These are phyloP conservation scores for Acanthurus tractus DNA, from an alignment of 2,797 vertebrate species.

Conservation along the genomic window DNA sequence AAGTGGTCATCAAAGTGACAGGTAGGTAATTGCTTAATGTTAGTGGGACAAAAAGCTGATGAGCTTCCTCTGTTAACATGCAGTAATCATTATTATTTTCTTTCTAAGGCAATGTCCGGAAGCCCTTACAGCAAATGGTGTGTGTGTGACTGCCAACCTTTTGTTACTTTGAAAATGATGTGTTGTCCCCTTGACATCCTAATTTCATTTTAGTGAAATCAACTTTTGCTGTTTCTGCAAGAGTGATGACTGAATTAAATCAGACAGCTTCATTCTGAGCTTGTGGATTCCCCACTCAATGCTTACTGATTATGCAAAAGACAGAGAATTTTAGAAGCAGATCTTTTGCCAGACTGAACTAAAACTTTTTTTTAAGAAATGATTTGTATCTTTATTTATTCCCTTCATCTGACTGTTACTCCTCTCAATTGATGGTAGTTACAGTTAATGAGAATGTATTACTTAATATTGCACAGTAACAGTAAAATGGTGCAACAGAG, in stretches of 20 bases:
- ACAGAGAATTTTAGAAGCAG: slow-evolving; percentile 14
- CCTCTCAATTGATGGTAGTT: slow-evolving; percentile 28
- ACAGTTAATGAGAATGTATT: slow-evolving; percentile 19
- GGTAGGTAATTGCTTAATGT: slow-evolving; percentile 56
- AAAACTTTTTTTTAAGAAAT: slow-evolving; percentile 8
- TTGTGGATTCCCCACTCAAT: slow-evolving; percentile 1
- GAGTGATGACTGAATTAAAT: slow-evolving; percentile 9
- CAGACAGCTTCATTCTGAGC: slow-evolving; percentile 13
- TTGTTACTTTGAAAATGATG: slow-evolving; percentile 18
- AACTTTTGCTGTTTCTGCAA: slow-evolving; percentile 3
- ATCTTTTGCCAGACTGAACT: neutral
- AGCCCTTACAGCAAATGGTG: slow-evolving; percentile 32
- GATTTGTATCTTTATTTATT: neutral
- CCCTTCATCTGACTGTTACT: neutral
- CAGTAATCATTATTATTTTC: slow-evolving; percentile 43
- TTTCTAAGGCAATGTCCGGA: slow-evolving; percentile 8
- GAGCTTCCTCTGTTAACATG: slow-evolving; percentile 34
- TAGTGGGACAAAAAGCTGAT: slow-evolving; percentile 35
- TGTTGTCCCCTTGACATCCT: slow-evolving; percentile 27
- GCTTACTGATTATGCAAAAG: slow-evolving; percentile 3
- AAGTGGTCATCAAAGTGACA: slow-evolving; percentile 53
- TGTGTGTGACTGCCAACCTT: slow-evolving; percentile 8
- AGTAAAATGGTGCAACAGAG: slow-evolving; percentile 21
- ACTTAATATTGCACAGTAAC: slow-evolving; percentile 7
- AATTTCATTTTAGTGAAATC: slow-evolving; percentile 30